Percentiles rank a stretch among this genome's conserved stretches.
phyloP scores from a whole-genome alignment of 35 echinoderm and acorn worm genomes.

The Anneissia japonica region DNA sequence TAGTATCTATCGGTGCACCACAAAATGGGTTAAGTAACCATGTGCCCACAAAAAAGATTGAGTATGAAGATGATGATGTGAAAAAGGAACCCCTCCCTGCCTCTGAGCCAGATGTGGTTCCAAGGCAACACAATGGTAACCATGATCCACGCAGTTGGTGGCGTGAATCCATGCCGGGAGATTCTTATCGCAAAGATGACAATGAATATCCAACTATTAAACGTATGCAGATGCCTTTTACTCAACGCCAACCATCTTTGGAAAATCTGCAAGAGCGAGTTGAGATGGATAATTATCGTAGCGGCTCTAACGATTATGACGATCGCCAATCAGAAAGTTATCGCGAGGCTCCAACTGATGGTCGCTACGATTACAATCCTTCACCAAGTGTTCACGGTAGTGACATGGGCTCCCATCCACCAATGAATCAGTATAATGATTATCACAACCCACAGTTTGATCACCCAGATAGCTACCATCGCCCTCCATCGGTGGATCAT shows the following conservation, averaged over 20 bases:
- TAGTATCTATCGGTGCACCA: not conserved
- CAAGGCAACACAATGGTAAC: not conserved
- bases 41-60: not conserved
- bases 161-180: not conserved
- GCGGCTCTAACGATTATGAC: not conserved
- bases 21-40: not conserved
- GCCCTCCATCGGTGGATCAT: not conserved
- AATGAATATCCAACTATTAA: not conserved
- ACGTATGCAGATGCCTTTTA: not conserved
- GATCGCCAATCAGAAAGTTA: not conserved
- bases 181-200: not conserved
- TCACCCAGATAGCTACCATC: not conserved
- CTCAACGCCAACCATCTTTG: not conserved
- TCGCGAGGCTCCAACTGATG: not conserved
- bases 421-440: not conserved
- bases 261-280: not conserved
- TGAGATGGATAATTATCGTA: not conserved
- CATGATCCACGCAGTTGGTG: not conserved
- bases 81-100: not conserved
- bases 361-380: not conserved
- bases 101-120: not conserved
- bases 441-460: not conserved
- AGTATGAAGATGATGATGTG: not conserved
- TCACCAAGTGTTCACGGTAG: not conserved
- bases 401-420: not conserved